Conservation (phyloP, 92 coral and sea anemone species). For the Porites lobata region DNA sequence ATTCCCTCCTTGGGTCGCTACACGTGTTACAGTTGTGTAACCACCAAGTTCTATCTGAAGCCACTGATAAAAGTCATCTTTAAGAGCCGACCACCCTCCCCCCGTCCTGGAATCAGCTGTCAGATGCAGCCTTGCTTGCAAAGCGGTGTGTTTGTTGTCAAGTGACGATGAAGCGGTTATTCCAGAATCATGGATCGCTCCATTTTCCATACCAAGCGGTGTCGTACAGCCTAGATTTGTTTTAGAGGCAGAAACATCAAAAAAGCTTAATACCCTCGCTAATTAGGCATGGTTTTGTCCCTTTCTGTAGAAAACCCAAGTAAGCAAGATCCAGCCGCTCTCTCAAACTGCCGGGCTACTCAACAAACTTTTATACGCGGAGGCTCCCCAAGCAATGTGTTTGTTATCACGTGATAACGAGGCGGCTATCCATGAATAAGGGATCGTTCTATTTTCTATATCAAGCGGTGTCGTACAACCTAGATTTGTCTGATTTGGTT, state of each 20-base stretch:
- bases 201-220: not conserved
- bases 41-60: not conserved
- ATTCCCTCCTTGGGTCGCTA: not conserved
- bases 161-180: not conserved
- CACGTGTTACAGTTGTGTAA: not conserved
- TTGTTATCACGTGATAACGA: not conserved
- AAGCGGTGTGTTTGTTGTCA: not conserved
- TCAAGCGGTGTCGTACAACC: not conserved
- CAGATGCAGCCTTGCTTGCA: not conserved
- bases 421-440: not conserved
- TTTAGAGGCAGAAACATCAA: not conserved
- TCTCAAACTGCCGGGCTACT: not conserved
- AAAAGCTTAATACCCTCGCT: no score
- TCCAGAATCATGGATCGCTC: not conserved
- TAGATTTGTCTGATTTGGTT: not conserved
- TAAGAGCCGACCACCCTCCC: not conserved
- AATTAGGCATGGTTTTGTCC: not conserved
- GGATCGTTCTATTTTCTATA: not conserved
- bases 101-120: not conserved
- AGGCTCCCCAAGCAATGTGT: not conserved
- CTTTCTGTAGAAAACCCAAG: not conserved
- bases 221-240: not conserved
- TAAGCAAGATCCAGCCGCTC: not conserved
- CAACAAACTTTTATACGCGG: no score
- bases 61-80: not conserved